Evolutionary conservation across 2,797 vertebrate genomes (phyloP).

Genomic region (Sebastiscus albofasciatus): DNA sequence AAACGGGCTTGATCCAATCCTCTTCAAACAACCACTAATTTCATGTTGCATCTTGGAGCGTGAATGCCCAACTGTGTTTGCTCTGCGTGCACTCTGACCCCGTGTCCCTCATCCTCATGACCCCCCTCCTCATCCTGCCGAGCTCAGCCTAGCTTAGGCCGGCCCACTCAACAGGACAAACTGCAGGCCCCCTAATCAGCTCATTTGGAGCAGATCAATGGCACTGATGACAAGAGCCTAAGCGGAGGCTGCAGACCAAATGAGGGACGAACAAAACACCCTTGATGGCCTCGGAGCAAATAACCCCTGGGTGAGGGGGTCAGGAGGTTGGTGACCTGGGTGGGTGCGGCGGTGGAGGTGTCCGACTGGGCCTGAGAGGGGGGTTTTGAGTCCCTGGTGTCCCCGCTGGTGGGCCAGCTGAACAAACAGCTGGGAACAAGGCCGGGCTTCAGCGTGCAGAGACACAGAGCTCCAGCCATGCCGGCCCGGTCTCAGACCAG

Average conservation of each 20-base stretch:
- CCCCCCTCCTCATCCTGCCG: constrained; percentile 46
- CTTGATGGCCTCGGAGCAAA: constrained; percentile 79
- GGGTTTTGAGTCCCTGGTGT: constrained; percentile 69
- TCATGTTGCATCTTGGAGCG: constrained; percentile 64
- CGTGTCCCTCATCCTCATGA: constrained; percentile 54
- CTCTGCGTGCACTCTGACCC: constrained; percentile 66
- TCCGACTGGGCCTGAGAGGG: constrained; percentile 62
- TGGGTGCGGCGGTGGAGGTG: constrained; percentile 73
- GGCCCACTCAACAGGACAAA: constrained; percentile 75
- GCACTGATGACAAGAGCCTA: constrained; percentile 75
- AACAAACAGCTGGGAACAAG: constrained; percentile 85
- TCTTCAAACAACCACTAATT: constrained; percentile 66
- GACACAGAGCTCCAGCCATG: constrained; percentile 55
- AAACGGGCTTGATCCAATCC: constrained; percentile 42
- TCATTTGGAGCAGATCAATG: constrained; percentile 82
- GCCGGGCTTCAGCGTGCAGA: constrained; percentile 68
- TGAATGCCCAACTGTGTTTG: constrained; percentile 76
- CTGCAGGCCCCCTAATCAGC: constrained; percentile 81
- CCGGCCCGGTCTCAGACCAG: constrained; percentile 40
- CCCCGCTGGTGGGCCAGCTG: constrained; percentile 84
- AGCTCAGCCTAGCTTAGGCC: constrained; percentile 56
- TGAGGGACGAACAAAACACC: constrained; percentile 77
- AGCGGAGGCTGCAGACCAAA: constrained; percentile 55
- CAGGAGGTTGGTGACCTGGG: constrained; percentile 76
- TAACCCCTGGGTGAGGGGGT: constrained; percentile 76